phyloP scores from a whole-genome alignment of 2,888 invertebrate species.

The Tyria jacobaeae region DNA sequence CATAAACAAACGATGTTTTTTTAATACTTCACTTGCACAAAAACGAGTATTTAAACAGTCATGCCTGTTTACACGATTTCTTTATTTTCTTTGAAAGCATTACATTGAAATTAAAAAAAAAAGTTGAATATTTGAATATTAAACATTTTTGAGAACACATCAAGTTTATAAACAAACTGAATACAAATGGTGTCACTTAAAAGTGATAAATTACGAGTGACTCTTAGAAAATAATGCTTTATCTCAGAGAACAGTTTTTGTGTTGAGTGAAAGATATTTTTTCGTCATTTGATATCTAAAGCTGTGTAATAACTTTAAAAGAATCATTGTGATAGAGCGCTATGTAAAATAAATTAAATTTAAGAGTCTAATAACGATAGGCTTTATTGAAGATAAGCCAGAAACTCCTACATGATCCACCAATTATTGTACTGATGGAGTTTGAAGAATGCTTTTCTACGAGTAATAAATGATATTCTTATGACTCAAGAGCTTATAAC shows the following conservation, averaged over 20 bases:
- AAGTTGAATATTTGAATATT: neutral
- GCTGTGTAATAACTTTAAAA: conserved; percentile 25
- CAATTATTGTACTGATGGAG: conserved; percentile 1
- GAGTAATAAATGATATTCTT: neutral
- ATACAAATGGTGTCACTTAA: conserved; percentile 25
- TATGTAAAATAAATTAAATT: conserved; percentile 33
- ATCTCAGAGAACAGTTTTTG: conserved; percentile 29
- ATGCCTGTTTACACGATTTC: no score
- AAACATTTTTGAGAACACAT: conserved; percentile 27
- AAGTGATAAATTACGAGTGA: conserved; percentile 36
- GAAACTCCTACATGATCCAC: neutral
- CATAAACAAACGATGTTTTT: no score
- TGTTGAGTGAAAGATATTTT: conserved; percentile 22
- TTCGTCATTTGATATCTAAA: conserved; percentile 21
- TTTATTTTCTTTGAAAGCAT: no score
- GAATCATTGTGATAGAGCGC: conserved; percentile 12
- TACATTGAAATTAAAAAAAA: neutral
- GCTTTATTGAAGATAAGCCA: conserved; percentile 3
- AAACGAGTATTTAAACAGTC: no score
- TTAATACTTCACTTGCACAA: no score
- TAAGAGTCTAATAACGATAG: conserved; percentile 17
- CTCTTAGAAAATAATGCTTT: conserved; percentile 27
- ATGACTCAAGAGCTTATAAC: neutral
- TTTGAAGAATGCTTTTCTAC: neutral
- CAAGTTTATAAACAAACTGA: conserved; percentile 30